These are phyloP conservation scores for Luehdorfia chinensis DNA, from an alignment of 1,140 invertebrate genomes.

Conservation along the genomic window DNA sequence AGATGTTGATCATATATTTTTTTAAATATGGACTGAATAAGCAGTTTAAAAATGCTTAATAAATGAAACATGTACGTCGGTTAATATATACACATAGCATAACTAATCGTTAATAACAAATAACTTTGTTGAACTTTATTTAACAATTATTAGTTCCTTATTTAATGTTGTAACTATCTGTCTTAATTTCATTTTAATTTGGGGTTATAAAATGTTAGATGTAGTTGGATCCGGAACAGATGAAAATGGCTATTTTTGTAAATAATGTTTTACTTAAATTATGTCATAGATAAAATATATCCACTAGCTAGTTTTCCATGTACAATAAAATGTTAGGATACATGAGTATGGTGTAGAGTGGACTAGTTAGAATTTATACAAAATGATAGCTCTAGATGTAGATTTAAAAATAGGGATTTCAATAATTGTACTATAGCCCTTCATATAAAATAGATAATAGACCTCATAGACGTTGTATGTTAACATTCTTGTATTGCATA, in stretches of 20 bases:
- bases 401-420: conserved; percentile 55
- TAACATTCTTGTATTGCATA: conserved; percentile 39
- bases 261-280: conserved; percentile 73
- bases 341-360: conserved; percentile 55
- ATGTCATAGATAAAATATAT: conserved; percentile 70
- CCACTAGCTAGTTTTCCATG: conserved; percentile 73
- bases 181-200: conserved; percentile 36
- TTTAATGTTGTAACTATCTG: conserved; percentile 37
- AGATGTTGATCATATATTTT: too few species aligned
- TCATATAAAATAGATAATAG: conserved; percentile 51
- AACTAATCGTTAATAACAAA: conserved; percentile 18
- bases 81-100: neutral
- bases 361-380: conserved; percentile 75
- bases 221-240: conserved; percentile 54
- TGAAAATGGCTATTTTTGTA: conserved; percentile 73
- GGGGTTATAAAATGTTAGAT: conserved; percentile 43
- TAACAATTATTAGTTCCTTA: conserved; percentile 58
- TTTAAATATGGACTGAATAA: neutral
- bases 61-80: conserved; percentile 3
- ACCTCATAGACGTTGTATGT: conserved; percentile 53
- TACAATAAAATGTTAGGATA: conserved; percentile 76
- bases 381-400: conserved; percentile 62
- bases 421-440: conserved; percentile 60
- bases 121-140: conserved; percentile 22
- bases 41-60: neutral